Conservation (phyloP, 2,797 vertebrate genomes). For the Anabas testudineus region DNA sequence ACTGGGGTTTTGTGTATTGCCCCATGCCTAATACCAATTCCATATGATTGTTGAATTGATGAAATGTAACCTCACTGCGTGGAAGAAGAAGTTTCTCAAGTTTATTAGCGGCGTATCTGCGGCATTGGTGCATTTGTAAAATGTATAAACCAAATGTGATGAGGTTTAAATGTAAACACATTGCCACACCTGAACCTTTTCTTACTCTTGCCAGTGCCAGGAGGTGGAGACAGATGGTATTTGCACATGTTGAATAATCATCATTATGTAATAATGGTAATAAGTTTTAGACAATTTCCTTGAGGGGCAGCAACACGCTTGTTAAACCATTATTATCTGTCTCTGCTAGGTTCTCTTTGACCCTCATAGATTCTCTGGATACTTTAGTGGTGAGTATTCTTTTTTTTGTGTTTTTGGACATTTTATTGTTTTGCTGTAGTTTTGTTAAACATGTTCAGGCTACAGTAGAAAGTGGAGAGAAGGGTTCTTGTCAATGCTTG, state of each 20-base stretch:
- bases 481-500: not conserved
- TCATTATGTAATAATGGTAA: not conserved
- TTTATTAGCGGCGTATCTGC: no score
- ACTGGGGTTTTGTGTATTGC: no score
- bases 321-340: conserved; percentile 33
- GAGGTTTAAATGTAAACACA: not conserved
- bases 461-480: not conserved
- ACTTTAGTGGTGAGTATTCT: conserved; percentile 93
- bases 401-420: conserved; percentile 3
- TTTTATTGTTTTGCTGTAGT: not conserved
- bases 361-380: conserved; percentile 97
- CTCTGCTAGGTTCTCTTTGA: conserved; percentile 93
- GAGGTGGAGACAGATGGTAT: not conserved
- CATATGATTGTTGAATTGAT: no score
- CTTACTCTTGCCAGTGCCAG: not conserved
- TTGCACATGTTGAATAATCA: not conserved
- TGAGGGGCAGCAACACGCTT: not conserved
- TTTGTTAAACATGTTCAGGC: not conserved
- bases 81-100: no score
- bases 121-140: no score
- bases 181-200: not conserved
- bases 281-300: not conserved
- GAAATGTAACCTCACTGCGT: no score
- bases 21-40: no score
- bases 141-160: not conserved